Percentiles rank a stretch among this genome's conserved stretches.
phyloP scores from a whole-genome alignment of 2,797 vertebrate genomes.

The Enteromius radiatus region DNA sequence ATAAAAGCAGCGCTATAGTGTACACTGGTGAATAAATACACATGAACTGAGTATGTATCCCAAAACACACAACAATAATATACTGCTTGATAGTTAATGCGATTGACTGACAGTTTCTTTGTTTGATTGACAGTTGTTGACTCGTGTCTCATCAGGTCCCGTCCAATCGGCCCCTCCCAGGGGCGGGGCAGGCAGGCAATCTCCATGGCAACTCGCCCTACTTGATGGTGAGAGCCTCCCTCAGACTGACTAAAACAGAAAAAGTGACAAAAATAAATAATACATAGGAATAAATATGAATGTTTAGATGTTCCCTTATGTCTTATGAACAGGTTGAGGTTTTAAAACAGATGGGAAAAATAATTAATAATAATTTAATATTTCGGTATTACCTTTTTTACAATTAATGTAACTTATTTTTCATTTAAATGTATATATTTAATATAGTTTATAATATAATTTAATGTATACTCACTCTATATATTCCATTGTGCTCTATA shows the following conservation, averaged over 20 bases:
- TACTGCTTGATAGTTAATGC: slow-evolving; percentile 24
- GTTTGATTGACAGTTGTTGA: slow-evolving; percentile 58
- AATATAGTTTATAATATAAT: background rate
- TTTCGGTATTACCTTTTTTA: background rate
- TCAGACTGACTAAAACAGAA: slow-evolving; percentile 46
- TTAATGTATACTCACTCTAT: background rate
- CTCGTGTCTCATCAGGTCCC: slow-evolving; percentile 66
- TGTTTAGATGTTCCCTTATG: background rate
- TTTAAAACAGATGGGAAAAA: background rate
- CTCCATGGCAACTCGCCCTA: slow-evolving; percentile 63
- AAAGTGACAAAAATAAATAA: slow-evolving; percentile 29
- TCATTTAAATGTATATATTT: background rate
- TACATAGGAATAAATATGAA: background rate
- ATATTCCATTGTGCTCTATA: background rate
- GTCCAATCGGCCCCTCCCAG: slow-evolving; percentile 59
- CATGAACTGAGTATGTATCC: background rate
- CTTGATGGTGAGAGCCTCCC: slow-evolving; percentile 61
- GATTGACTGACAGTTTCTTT: slow-evolving; percentile 45
- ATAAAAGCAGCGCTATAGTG: background rate
- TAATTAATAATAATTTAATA: background rate
- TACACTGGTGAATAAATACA: background rate
- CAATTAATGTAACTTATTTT: background rate
- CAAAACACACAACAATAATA: background rate
- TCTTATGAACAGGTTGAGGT: background rate
- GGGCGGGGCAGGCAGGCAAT: slow-evolving; percentile 54